These are phyloP conservation scores for Aricia agestis DNA, from an alignment of 1,140 invertebrate genomes.

Conservation along the genomic window DNA sequence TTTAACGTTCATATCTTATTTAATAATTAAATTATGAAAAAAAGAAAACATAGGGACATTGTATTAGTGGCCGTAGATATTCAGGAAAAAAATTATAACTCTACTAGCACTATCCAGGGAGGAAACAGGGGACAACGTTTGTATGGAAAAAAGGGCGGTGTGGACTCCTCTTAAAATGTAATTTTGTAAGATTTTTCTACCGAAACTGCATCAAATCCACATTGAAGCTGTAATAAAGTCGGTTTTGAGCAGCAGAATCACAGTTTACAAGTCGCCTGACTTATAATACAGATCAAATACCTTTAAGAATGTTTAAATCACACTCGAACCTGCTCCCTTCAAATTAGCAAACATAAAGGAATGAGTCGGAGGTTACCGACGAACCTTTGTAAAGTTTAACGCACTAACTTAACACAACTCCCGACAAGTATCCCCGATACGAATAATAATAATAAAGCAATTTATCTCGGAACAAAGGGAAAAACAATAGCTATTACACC, in stretches of 20 bases:
- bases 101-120: too few relatives aligned
- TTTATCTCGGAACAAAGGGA: constrained; percentile 37
- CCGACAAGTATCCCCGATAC: constrained; percentile 4
- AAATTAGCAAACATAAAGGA: background rate
- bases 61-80: too few relatives aligned
- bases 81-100: too few relatives aligned
- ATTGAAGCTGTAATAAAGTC: too few relatives aligned
- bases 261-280: background rate
- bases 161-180: too few relatives aligned
- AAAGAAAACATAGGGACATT: too few relatives aligned
- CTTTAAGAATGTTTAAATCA: background rate
- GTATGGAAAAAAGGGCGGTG: too few relatives aligned
- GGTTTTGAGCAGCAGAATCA: background rate
- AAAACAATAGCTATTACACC: constrained; percentile 43
- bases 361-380: background rate
- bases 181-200: too few relatives aligned
- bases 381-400: constrained; percentile 13
- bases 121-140: too few relatives aligned
- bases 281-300: background rate
- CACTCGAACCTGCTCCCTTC: background rate
- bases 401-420: constrained; percentile 22
- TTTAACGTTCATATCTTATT: too few relatives aligned
- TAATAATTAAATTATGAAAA: too few relatives aligned
- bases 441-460: constrained; percentile 40
- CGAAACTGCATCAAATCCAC: too few relatives aligned